These are phyloP conservation scores for Tokudaia muenninki DNA, from an alignment of 2,797 vertebrate genomes.

Conservation along the genomic window DNA sequence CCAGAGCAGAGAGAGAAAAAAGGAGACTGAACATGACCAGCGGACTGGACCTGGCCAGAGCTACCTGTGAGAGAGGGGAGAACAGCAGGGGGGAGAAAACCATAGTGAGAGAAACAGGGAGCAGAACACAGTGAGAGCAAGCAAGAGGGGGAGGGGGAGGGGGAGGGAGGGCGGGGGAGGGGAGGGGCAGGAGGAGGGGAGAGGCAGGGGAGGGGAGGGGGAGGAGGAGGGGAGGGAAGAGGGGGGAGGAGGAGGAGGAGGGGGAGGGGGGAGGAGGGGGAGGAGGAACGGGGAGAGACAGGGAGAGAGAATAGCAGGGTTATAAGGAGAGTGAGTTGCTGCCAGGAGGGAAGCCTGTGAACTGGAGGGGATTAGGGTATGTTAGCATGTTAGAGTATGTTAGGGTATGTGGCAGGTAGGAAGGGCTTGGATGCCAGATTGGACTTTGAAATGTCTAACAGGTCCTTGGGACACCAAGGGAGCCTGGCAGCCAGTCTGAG, in stretches of 20 bases:
- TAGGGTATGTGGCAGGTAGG: too few relatives aligned
- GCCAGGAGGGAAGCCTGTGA: background rate
- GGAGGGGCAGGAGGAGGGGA: accelerated
- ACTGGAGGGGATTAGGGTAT: background rate
- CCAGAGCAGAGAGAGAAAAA: background rate
- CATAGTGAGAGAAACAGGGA: background rate
- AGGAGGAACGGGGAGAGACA: too few relatives aligned
- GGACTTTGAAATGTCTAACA: background rate
- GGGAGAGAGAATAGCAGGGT: background rate
- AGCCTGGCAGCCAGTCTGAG: background rate
- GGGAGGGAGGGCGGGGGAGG: accelerated
- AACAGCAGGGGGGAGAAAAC: background rate
- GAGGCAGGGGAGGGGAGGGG: too few relatives aligned
- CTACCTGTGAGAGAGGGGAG: too few relatives aligned
- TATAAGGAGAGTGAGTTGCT: background rate
- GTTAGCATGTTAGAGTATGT: background rate
- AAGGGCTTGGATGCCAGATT: background rate
- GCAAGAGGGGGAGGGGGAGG: accelerated
- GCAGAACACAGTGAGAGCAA: background rate
- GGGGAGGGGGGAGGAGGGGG: too few relatives aligned
- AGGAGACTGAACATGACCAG: background rate
- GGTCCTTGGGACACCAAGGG: background rate
- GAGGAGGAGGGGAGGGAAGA: too few relatives aligned
- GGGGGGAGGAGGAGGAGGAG: too few relatives aligned
- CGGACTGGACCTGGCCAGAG: background rate